Conservation (phyloP, 2,797 vertebrate species). For the Leptatherina wallacei region DNA sequence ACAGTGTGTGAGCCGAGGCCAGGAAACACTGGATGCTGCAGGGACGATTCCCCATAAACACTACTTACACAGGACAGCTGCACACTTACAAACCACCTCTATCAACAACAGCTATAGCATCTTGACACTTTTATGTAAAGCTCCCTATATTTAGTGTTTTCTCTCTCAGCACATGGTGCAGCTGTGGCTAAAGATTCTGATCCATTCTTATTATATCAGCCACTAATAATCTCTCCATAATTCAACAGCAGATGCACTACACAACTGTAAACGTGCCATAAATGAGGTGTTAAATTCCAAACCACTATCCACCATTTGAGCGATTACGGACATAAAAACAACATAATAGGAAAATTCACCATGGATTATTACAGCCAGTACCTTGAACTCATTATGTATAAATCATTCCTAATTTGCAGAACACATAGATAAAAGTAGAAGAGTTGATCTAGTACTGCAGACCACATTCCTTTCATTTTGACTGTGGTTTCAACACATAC, state of each 20-base stretch:
- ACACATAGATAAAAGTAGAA: conserved; percentile 8
- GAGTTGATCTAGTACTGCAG: not conserved
- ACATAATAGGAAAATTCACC: conserved; percentile 46
- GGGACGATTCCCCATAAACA: conserved; percentile 57
- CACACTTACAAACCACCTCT: conserved; percentile 42
- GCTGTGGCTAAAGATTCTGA: conserved; percentile 23
- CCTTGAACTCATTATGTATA: conserved; percentile 27
- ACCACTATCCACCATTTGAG: conserved; percentile 28
- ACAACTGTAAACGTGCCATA: conserved; percentile 40
- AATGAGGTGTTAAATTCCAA: conserved; percentile 44
- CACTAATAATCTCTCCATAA: conserved; percentile 41
- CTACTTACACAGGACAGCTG: conserved; percentile 43
- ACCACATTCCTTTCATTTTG: conserved; percentile 14
- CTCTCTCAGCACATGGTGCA: conserved; percentile 22
- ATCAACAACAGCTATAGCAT: conserved; percentile 52
- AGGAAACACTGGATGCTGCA: conserved; percentile 33
- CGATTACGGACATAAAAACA: conserved; percentile 54
- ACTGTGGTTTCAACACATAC: not conserved
- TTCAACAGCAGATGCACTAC: conserved; percentile 40
- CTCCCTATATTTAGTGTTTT: conserved; percentile 51
- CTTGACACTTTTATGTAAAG: conserved; percentile 66
- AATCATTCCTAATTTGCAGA: conserved; percentile 51
- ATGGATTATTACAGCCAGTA: conserved; percentile 46
- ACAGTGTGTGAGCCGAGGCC: not conserved
- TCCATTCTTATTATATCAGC: conserved; percentile 21